phyloP scores from a whole-genome alignment of 2,113 vertebrate species.

The Poeciliopsis turrubarensis region DNA sequence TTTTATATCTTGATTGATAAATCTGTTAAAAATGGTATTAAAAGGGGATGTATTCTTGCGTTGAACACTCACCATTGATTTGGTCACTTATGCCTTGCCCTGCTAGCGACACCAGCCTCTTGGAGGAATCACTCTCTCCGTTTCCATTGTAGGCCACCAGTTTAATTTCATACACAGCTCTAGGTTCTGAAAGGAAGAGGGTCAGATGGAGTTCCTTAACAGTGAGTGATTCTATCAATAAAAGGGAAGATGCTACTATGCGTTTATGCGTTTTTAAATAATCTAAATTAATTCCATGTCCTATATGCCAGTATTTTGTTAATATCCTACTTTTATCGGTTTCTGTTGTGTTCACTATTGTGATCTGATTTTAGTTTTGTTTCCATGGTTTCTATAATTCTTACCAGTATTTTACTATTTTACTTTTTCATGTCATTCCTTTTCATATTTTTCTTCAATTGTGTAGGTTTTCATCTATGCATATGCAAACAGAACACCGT shows the following conservation, averaged over 20 bases:
- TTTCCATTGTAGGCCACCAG: slow-evolving; percentile 80
- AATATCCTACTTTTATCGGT: background rate
- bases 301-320: background rate
- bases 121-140: slow-evolving; percentile 80
- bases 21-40: background rate
- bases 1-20: background rate
- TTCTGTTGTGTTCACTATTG: no score
- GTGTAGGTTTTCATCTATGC: no score
- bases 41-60: background rate
- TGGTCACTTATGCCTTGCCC: slow-evolving; percentile 68
- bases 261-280: background rate
- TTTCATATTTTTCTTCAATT: no score
- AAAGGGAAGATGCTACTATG: background rate
- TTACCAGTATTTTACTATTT: background rate
- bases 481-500: no score
- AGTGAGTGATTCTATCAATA: background rate
- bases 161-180: slow-evolving; percentile 78
- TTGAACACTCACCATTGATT: slow-evolving; percentile 54
- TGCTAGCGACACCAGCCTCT: slow-evolving; percentile 72
- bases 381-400: background rate
- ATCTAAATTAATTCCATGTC: background rate
- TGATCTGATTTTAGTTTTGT: background rate
- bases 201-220: background rate
- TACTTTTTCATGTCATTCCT: no score
- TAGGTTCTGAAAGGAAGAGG: slow-evolving; percentile 58